Evolutionary conservation across 2,888 invertebrate genomes (phyloP).

Genomic region (Andrena bicolor): DNA sequence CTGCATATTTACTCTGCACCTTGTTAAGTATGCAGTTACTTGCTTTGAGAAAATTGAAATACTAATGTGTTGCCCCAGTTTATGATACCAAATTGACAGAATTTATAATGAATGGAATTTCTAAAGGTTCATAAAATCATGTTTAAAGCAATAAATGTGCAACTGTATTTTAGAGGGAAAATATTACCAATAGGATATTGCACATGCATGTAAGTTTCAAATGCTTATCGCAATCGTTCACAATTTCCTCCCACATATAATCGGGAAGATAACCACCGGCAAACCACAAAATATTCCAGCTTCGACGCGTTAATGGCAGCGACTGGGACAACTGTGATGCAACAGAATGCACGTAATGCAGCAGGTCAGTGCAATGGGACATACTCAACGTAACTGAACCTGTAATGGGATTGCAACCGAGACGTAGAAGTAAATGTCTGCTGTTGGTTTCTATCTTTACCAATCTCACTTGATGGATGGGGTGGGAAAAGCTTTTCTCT

Average conservation of each 20-base stretch:
- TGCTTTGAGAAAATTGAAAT: too few species aligned
- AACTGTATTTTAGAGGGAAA: not conserved
- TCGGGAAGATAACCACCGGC: not conserved
- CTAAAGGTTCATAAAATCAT: too few species aligned
- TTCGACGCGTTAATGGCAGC: constrained; percentile 37
- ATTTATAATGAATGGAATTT: too few species aligned
- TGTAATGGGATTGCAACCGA: constrained; percentile 4
- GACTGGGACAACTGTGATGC: constrained; percentile 36
- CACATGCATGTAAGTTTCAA: not conserved
- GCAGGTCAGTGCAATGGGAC: constrained; percentile 38
- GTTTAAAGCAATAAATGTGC: not conserved
- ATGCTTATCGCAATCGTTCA: not conserved
- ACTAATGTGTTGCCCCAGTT: too few species aligned
- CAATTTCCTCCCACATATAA: constrained; percentile 17
- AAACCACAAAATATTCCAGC: constrained; percentile 45
- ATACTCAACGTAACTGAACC: constrained; percentile 31
- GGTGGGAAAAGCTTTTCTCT: not conserved
- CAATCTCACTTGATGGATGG: not conserved
- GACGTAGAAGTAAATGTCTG: constrained; percentile 11
- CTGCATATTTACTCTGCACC: too few species aligned
- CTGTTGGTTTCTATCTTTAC: constrained; percentile 21
- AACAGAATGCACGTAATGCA: constrained; percentile 43
- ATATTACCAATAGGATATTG: not conserved
- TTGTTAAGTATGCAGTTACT: too few species aligned
- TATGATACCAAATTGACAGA: too few species aligned